Percentiles rank a stretch among this genome's conserved stretches.
These are phyloP conservation scores for Megaceryle torquata DNA, from an alignment of 2,113 vertebrate genomes.

Conservation along the genomic window DNA sequence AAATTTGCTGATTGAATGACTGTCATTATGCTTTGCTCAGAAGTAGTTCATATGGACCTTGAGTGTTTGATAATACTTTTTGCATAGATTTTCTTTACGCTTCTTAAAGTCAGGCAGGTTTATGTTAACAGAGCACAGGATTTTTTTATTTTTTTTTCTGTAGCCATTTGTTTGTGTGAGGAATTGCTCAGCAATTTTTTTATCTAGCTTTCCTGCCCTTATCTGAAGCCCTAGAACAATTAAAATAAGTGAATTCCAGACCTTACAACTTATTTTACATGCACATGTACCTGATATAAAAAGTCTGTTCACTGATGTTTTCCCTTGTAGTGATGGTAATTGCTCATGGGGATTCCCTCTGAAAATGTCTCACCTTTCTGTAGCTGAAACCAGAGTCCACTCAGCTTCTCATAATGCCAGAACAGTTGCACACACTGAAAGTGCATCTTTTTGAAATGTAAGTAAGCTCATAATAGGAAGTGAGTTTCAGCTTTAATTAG, in stretches of 20 bases:
- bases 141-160: neutral
- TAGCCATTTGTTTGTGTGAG: neutral
- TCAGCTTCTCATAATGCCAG: neutral
- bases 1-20: neutral
- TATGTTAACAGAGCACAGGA: neutral
- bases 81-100: neutral
- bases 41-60: neutral
- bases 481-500: constrained; percentile 20
- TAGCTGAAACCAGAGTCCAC: neutral
- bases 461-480: neutral
- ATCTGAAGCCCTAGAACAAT: neutral
- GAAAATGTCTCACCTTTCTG: neutral
- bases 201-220: neutral
- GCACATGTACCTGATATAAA: neutral
- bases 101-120: neutral
- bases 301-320: neutral
- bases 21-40: neutral
- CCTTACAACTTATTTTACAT: neutral
- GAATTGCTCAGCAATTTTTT: neutral
- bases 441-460: neutral
- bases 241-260: neutral
- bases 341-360: neutral
- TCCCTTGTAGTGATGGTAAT: neutral
- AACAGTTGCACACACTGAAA: neutral
- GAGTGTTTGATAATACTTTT: neutral